Conservation (phyloP, 2,113 vertebrate species). For the Tachysurus vachellii region DNA sequence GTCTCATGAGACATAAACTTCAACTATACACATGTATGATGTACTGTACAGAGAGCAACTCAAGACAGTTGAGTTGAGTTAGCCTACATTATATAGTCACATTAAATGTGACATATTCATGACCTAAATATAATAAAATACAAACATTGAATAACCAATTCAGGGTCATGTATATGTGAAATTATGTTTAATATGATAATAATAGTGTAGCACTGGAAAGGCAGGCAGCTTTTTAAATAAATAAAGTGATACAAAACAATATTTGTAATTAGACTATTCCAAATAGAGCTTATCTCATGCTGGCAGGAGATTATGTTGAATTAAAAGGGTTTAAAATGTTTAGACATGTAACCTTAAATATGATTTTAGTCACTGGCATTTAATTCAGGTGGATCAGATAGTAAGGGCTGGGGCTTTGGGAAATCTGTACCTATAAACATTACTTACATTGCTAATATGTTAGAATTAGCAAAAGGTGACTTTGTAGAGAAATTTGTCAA, state of each 20-base stretch:
- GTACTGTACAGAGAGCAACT: neutral
- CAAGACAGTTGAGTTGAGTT: neutral
- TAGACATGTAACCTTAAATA: neutral
- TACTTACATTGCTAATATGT: neutral
- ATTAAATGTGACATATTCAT: constrained; percentile 18
- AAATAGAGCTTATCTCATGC: no score
- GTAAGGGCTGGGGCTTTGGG: neutral
- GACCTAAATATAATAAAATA: constrained; percentile 15
- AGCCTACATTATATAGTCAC: constrained; percentile 9
- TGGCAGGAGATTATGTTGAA: neutral
- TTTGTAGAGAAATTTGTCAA: neutral
- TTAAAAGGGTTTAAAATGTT: neutral
- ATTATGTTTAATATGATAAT: neutral
- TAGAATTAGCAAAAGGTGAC: neutral
- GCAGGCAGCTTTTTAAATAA: neutral
- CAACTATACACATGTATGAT: neutral
- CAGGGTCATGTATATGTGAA: neutral
- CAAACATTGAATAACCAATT: neutral
- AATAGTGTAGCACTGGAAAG: neutral
- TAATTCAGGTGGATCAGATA: neutral
- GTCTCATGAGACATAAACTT: neutral
- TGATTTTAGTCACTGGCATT: neutral
- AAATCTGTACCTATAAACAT: neutral
- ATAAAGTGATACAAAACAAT: neutral
- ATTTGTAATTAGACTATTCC: neutral